These are phyloP conservation scores for Peromyscus attwateri DNA, from an alignment of 2,797 vertebrate species.

Conservation along the genomic window DNA sequence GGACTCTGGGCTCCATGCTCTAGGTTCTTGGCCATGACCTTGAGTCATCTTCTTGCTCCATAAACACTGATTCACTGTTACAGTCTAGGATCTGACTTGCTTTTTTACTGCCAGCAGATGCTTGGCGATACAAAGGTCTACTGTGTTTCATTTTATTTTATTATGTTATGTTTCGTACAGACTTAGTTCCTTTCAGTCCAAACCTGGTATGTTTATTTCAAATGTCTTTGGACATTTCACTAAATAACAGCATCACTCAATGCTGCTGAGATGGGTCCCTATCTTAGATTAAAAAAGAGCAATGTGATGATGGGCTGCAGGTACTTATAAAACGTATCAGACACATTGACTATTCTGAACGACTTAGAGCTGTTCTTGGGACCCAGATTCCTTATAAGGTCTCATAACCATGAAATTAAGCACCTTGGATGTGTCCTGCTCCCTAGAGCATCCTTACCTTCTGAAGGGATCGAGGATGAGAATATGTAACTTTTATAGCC, in stretches of 20 bases:
- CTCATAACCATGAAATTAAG: neutral
- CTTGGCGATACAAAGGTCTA: neutral
- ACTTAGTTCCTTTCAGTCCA: neutral
- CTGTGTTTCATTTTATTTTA: neutral
- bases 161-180: neutral
- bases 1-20: neutral
- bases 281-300: neutral
- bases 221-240: neutral
- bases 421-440: neutral
- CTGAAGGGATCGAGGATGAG: neutral
- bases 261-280: neutral
- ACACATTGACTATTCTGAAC: neutral
- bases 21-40: neutral
- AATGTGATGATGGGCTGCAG: neutral
- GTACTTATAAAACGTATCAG: neutral
- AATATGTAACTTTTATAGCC: neutral
- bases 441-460: neutral
- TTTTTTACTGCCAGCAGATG: neutral
- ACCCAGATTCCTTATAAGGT: neutral
- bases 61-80: neutral
- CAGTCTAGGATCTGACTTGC: neutral
- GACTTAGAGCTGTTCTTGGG: neutral
- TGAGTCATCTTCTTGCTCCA: neutral
- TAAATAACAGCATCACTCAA: neutral
- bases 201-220: constrained; percentile 9